phyloP scores from a whole-genome alignment of 2,113 vertebrate genomes.

The Nothocercus julius region DNA sequence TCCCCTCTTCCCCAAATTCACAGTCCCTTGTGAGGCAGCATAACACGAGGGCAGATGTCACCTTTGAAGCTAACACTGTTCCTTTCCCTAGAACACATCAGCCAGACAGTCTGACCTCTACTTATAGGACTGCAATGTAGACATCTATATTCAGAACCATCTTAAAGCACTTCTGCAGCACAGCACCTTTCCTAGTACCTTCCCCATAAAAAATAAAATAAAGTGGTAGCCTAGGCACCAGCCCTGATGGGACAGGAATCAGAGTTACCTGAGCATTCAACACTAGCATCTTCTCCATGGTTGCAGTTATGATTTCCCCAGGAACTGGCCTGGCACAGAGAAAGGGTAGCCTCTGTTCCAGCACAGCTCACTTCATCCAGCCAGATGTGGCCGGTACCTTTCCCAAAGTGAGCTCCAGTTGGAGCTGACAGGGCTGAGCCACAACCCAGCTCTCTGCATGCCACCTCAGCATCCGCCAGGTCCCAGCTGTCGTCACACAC shows the following conservation, averaged over 20 bases:
- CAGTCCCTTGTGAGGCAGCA: neutral
- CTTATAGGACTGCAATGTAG: neutral
- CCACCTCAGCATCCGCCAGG: neutral
- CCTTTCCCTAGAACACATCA: neutral
- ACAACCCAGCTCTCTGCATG: constrained; percentile 9
- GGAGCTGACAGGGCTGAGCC: neutral
- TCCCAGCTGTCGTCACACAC: neutral
- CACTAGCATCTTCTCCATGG: neutral
- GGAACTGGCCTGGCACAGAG: neutral
- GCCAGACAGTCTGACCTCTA: neutral
- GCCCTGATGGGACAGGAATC: neutral
- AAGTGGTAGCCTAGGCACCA: neutral
- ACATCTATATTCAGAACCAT: neutral
- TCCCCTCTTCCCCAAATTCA: neutral
- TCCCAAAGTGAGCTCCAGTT: neutral
- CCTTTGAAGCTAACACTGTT: neutral
- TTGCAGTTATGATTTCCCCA: neutral
- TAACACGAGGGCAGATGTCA: too few species aligned
- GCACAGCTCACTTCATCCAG: neutral
- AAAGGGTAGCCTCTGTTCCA: neutral
- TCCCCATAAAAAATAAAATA: neutral
- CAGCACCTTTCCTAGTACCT: too few species aligned
- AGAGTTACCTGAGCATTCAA: constrained; percentile 20
- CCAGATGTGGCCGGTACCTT: neutral
- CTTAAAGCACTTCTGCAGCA: neutral